These are phyloP conservation scores for Clarias fuscus DNA, from an alignment of 2,797 vertebrate genomes.

Conservation along the genomic window DNA sequence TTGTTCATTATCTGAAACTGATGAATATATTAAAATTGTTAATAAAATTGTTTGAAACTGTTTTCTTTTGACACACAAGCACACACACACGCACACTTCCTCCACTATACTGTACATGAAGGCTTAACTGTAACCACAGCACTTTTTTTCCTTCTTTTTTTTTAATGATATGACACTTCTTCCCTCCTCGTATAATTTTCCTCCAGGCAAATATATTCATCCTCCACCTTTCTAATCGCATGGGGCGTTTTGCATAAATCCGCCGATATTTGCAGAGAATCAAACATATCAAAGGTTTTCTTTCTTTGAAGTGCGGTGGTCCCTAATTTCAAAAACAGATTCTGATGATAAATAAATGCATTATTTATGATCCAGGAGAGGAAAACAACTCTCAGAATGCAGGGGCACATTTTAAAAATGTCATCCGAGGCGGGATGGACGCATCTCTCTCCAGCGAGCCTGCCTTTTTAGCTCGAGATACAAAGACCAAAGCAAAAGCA, in stretches of 20 bases:
- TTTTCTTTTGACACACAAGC: neutral
- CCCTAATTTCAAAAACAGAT: slow-evolving; percentile 84
- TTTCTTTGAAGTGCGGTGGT: slow-evolving; percentile 82
- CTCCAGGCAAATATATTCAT: slow-evolving; percentile 83
- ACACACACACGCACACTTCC: neutral
- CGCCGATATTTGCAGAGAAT: slow-evolving; percentile 75
- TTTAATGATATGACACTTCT: slow-evolving; percentile 73
- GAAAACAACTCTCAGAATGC: slow-evolving; percentile 78
- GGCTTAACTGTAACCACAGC: neutral
- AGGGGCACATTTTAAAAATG: slow-evolving; percentile 81
- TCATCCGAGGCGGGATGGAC: slow-evolving; percentile 76
- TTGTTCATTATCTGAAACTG: neutral
- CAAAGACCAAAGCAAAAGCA: slow-evolving; percentile 75
- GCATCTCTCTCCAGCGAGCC: slow-evolving; percentile 36
- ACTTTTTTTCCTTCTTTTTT: slow-evolving; percentile 49
- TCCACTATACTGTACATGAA: neutral
- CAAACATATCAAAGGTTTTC: slow-evolving; percentile 85
- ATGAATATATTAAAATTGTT: neutral
- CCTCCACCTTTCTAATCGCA: slow-evolving; percentile 82
- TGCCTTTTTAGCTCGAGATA: slow-evolving; percentile 73
- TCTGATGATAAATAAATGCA: slow-evolving; percentile 85
- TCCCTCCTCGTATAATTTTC: slow-evolving; percentile 79
- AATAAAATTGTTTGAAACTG: no score
- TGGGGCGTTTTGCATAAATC: slow-evolving; percentile 83
- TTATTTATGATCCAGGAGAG: slow-evolving; percentile 78